Evolutionary conservation across 2,888 invertebrate species (phyloP), one percentile per base, ranked within the genome.

Genomic region (Hydroisotoma schaefferi): DNA sequence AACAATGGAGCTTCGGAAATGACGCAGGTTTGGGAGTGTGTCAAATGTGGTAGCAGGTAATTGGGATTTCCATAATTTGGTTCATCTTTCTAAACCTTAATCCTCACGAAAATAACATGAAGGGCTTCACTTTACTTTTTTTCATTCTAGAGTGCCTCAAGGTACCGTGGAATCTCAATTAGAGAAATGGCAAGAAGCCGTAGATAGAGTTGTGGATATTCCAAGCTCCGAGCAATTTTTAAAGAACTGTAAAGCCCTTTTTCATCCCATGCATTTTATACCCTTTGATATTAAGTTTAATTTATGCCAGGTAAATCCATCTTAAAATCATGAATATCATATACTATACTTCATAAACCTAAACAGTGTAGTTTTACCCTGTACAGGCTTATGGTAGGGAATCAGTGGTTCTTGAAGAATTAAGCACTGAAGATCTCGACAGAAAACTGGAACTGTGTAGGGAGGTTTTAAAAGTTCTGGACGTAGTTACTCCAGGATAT

Each of bases 401-500:
- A 37, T 27, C 47, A 15, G 60, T 54, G 0, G 38, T 58, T 28
- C 43, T 70, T 20, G 59, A 61, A 22, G 53, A 61, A 29, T 40
- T 70, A 25, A 60, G 55, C 10, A 52, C 51, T 8, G 48, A 44
- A 27, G 64, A 67, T 22, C 56, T 68, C 0, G 64, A 69, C 8
- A 46, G 69, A 54, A 71, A 69, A 55, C 43, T 65, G 4, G 64
- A 61, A 10, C 54, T 71, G 6, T 71, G 69, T 46, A 37, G 59
- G 8, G 69, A 69, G 54, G 70, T 70, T 2, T 46, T 72, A 38
- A 63, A 65, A 29, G 66, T 72, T 2, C 46, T 72, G 51, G 68
- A 72, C 43, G 55, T 70, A 1, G 55, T 72, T 8, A 70, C 70
- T 4, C 72, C 72, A 8, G 72, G 72, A 18, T 67, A 61, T 33